Percentiles rank a stretch among this genome's conserved stretches.
Evolutionary conservation across 2,797 vertebrate genomes (phyloP).

Genomic region (Hephaestus fuliginosus): DNA sequence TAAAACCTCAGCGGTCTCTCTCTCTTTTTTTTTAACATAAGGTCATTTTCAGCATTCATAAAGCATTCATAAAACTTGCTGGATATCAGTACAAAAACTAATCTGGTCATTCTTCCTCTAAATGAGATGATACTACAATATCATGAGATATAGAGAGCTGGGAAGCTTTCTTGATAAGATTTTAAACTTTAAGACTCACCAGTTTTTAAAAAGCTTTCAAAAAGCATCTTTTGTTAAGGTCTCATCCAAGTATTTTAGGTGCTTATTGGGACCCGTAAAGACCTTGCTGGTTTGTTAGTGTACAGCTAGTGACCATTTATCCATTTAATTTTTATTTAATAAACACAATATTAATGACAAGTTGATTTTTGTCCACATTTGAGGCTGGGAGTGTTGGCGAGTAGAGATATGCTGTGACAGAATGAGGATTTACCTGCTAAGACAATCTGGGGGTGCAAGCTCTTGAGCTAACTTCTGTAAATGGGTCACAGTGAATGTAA

Average conservation of each 20-base stretch:
- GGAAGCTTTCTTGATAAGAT: background rate
- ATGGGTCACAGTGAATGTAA: conserved; percentile 56
- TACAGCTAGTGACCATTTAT: background rate
- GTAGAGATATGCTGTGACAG: conserved; percentile 59
- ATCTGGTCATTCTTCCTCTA: background rate
- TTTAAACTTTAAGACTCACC: background rate
- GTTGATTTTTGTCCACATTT: conserved; percentile 38
- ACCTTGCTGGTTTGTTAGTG: background rate
- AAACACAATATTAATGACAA: background rate
- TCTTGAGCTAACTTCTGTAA: conserved; percentile 38
- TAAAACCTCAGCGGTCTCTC: background rate
- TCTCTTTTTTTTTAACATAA: no score
- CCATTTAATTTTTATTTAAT: background rate
- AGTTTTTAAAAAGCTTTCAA: background rate
- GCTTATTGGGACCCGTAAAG: background rate
- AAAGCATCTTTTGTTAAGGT: background rate
- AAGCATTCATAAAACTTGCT: no score
- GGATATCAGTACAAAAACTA: no score
- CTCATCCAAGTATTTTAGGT: background rate
- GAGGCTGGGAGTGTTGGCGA: conserved; percentile 32
- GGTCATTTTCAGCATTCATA: background rate
- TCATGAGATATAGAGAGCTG: background rate
- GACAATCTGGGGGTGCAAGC: conserved; percentile 29
- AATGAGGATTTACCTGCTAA: conserved; percentile 71
- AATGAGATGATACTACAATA: background rate